phyloP scores from a whole-genome alignment of 35 echinoderm and acorn worm genomes.

The Hemicentrotus pulcherrimus region DNA sequence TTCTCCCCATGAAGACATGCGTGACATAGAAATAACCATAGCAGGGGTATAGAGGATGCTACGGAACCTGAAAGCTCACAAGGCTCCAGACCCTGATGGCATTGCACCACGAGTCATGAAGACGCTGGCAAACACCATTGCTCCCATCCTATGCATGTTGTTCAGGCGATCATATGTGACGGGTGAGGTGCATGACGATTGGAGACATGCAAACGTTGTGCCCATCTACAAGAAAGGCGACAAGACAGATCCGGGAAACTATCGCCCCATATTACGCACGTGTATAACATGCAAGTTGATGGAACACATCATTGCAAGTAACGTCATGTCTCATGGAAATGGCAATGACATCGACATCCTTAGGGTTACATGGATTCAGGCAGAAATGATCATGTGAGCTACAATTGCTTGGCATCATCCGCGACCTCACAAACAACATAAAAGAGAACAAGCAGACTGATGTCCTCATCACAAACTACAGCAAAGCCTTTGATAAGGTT shows the following conservation, averaged over 20 bases:
- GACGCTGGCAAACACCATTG: background rate
- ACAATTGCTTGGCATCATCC: conserved; percentile 27
- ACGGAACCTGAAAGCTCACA: background rate
- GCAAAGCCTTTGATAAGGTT: background rate
- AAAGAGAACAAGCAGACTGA: conserved; percentile 32
- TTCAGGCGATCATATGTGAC: no score
- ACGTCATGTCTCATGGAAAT: conserved; percentile 17
- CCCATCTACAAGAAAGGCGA: no score
- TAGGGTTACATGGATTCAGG: conserved; percentile 55
- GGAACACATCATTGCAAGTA: background rate
- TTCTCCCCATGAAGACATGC: background rate
- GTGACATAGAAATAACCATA: background rate
- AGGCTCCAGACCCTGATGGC: background rate
- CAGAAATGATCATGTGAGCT: conserved; percentile 42
- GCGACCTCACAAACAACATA: conserved; percentile 49
- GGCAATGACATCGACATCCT: conserved; percentile 53
- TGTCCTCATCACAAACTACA: background rate
- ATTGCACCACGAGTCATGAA: background rate
- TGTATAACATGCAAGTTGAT: background rate
- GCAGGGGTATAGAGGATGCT: background rate
- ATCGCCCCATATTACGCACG: background rate
- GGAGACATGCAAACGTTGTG: no score
- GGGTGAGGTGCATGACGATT: no score
- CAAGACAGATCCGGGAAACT: no score
- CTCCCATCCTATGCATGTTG: background rate